phyloP scores from a whole-genome alignment of 1,140 invertebrate genomes.

The Sarcophaga peregrina region DNA sequence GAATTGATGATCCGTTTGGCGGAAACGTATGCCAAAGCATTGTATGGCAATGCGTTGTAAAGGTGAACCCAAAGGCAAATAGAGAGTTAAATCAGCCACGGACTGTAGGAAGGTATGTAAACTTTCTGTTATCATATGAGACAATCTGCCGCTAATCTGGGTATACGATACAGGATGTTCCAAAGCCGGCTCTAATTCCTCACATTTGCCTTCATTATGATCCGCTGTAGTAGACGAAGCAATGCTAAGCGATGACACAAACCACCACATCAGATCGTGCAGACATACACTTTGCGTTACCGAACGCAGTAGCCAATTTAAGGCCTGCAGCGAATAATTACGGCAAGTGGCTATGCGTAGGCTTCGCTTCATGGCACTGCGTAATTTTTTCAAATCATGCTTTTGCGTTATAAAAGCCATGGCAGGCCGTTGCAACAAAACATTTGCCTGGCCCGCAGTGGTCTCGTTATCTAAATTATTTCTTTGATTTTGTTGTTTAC shows the following conservation, averaged over 20 bases:
- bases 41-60: conserved; percentile 91
- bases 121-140: conserved; percentile 81
- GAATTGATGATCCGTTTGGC: conserved; percentile 89
- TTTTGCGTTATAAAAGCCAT: conserved; percentile 87
- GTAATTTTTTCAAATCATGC: conserved; percentile 84
- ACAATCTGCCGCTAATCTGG: conserved; percentile 82
- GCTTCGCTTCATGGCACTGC: conserved; percentile 85
- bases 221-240: conserved; percentile 49
- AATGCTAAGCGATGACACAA: conserved; percentile 80
- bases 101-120: conserved; percentile 92
- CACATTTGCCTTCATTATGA: conserved; percentile 51
- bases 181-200: conserved; percentile 70
- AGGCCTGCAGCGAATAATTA: conserved; percentile 84
- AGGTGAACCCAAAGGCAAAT: conserved; percentile 86
- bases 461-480: conserved; percentile 43
- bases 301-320: conserved; percentile 94
- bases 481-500: conserved; percentile 39
- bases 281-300: conserved; percentile 91
- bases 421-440: conserved; percentile 74
- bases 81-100: conserved; percentile 91
- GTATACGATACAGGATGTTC: conserved; percentile 87
- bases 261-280: conserved; percentile 97
- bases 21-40: conserved; percentile 93
- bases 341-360: conserved; percentile 85
- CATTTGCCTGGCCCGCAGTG: conserved; percentile 46